These are phyloP conservation scores for Cacatua alba DNA, from an alignment of 2,113 vertebrate genomes.

Conservation along the genomic window DNA sequence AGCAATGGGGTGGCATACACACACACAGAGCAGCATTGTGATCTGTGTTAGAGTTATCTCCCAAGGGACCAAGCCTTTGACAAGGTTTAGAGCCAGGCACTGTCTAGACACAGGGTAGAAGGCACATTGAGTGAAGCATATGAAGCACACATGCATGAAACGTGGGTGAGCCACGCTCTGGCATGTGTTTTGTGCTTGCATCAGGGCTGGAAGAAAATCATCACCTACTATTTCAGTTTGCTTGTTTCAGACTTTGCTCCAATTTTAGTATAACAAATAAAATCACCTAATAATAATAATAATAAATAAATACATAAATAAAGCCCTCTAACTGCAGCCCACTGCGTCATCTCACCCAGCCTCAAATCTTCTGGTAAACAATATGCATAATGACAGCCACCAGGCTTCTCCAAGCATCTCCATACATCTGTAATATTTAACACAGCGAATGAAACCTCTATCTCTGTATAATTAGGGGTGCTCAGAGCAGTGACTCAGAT, in stretches of 20 bases:
- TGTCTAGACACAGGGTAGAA: background rate
- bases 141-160: background rate
- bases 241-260: background rate
- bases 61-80: fast-evolving
- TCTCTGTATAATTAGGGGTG: constrained; percentile 59
- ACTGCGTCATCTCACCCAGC: background rate
- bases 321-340: background rate
- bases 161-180: background rate
- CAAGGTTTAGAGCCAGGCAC: background rate
- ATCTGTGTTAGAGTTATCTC: background rate
- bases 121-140: background rate
- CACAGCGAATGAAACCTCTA: background rate
- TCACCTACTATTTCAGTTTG: background rate
- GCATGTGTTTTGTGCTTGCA: background rate
- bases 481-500: constrained; percentile 76
- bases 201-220: background rate
- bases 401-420: too few relatives aligned
- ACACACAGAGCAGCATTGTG: background rate
- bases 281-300: background rate
- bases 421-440: background rate
- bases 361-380: background rate
- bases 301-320: background rate
- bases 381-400: background rate
- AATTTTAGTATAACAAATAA: background rate
- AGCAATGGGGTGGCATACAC: background rate